Evolutionary conservation across 2,888 invertebrate species (phyloP).

Genomic region (Drosophila eohydei): DNA sequence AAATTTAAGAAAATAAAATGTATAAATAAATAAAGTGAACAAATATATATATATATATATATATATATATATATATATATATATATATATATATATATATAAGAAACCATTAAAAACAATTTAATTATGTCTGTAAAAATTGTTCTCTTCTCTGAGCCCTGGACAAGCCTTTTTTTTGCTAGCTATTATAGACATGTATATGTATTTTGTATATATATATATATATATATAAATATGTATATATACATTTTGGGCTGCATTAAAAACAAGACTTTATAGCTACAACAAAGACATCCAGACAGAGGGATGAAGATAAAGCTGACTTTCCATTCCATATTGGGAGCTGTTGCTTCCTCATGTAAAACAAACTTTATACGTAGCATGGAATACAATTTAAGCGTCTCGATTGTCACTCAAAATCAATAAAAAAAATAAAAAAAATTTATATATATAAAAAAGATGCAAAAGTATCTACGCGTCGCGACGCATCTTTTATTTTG

Average conservation of each 20-base stretch:
- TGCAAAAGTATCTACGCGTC: conserved; percentile 54
- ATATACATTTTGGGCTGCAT: conserved; percentile 16
- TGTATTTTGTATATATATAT: conserved; percentile 2
- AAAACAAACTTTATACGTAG: conserved; percentile 8
- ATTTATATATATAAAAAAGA: conserved; percentile 22
- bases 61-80: neutral
- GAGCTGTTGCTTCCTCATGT: conserved; percentile 47
- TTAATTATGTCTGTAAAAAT: neutral
- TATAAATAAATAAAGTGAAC: conserved; percentile 48
- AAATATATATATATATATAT: conserved; percentile 1
- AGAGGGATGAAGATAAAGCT: conserved; percentile 16
- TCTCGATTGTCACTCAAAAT: conserved; percentile 37
- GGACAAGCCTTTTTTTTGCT: conserved; percentile 63
- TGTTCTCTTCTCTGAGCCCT: conserved; percentile 22
- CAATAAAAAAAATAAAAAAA: conserved; percentile 40
- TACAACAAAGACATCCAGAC: conserved; percentile 8
- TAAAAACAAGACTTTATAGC: conserved; percentile 24
- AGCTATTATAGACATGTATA: conserved; percentile 10
- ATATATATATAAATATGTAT: neutral
- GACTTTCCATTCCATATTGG: conserved; percentile 12
- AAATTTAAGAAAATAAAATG: conserved; percentile 31
- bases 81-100: neutral
- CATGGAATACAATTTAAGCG: conserved; percentile 27
- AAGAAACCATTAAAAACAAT: conserved; percentile 29
- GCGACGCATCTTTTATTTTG: conserved; percentile 34